Conservation (phyloP, 2,113 vertebrate genomes). For the Megalops atlanticus region DNA sequence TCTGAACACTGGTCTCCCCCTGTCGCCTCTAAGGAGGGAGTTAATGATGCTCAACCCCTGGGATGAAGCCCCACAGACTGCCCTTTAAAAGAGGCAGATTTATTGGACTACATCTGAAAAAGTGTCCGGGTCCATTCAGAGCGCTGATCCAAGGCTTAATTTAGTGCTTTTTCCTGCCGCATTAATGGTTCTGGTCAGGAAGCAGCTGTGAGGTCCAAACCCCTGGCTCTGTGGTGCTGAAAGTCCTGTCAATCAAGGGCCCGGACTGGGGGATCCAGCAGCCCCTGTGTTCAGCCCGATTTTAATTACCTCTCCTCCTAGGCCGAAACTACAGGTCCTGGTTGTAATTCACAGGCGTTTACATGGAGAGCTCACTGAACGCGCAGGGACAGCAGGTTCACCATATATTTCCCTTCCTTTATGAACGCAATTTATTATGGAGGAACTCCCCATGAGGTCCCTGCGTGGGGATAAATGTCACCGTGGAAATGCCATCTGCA, state of each 20-base stretch:
- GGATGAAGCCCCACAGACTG: background rate
- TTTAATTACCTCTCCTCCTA: conserved; percentile 13
- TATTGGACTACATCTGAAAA: conserved; percentile 2
- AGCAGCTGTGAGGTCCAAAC: conserved; percentile 28
- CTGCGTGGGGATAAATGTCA: conserved; percentile 6
- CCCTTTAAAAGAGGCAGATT: background rate
- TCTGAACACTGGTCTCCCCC: background rate
- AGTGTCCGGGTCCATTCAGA: background rate
- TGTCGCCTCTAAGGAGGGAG: too few species aligned
- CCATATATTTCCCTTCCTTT: conserved; percentile 12
- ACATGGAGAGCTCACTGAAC: background rate
- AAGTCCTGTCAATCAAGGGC: background rate
- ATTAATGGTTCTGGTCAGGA: conserved; percentile 34
- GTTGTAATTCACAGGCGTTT: conserved; percentile 13
- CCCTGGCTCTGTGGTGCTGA: background rate
- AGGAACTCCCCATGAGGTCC: background rate
- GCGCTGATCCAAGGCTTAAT: conserved; percentile 34
- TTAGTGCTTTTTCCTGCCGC: conserved; percentile 18
- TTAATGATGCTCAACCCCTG: background rate
- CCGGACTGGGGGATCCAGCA: background rate
- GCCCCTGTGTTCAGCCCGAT: background rate
- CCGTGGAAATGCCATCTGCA: conserved; percentile 5
- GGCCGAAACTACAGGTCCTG: background rate
- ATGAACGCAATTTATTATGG: conserved; percentile 21
- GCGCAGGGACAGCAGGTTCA: background rate